Percentiles rank a stretch among this genome's conserved stretches.
These are phyloP conservation scores for Bilobella aurantiaca DNA, from an alignment of 1,140 invertebrate species.

Conservation along the genomic window DNA sequence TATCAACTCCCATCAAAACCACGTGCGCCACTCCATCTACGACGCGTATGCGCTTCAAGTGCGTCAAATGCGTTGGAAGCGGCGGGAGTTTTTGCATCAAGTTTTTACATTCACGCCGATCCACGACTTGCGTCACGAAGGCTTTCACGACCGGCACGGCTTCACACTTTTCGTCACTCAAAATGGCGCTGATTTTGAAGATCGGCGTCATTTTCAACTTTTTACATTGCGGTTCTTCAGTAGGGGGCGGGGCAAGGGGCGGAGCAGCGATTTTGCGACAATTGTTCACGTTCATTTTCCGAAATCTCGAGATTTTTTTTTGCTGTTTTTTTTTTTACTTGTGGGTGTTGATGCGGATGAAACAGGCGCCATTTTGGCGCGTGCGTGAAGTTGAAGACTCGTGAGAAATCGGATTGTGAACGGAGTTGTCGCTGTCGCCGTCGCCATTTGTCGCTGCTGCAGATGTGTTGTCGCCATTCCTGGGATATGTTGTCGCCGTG, in stretches of 20 bases:
- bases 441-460: slow-evolving; percentile 2
- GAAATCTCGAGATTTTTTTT: background rate
- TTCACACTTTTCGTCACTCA: slow-evolving; percentile 45
- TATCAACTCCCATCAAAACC: too few relatives aligned
- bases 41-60: slow-evolving; percentile 58
- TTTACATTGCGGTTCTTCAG: background rate
- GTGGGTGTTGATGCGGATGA: slow-evolving; percentile 21
- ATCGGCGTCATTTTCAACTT: slow-evolving; percentile 7
- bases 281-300: slow-evolving; percentile 6
- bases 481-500: background rate
- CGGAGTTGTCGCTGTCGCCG: background rate
- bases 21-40: too few relatives aligned
- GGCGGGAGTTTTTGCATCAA: slow-evolving; percentile 49
- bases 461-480: too few relatives aligned
- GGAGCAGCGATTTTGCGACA: background rate
- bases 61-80: slow-evolving; percentile 49
- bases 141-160: slow-evolving; percentile 47
- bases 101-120: slow-evolving; percentile 52
- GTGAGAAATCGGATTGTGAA: slow-evolving; percentile 2
- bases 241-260: too few relatives aligned
- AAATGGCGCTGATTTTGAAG: slow-evolving; percentile 36
- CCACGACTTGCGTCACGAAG: slow-evolving; percentile 49
- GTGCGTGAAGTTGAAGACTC: background rate
- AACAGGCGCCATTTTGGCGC: slow-evolving; percentile 22
- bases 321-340: slow-evolving; percentile 11